These are phyloP conservation scores for Numenius phaeopus DNA, from an alignment of 2,797 vertebrate genomes.

Conservation along the genomic window DNA sequence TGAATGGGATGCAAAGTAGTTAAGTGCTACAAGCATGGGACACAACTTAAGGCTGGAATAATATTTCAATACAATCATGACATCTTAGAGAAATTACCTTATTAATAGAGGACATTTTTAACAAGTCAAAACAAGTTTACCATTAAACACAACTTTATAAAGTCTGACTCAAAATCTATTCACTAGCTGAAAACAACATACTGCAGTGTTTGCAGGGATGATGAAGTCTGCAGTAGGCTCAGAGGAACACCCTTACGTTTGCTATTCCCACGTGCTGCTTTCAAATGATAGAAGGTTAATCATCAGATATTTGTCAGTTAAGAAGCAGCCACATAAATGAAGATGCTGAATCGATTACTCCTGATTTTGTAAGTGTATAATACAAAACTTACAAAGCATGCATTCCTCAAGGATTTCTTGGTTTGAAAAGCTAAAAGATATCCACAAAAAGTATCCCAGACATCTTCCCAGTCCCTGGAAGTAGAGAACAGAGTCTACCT, in stretches of 20 bases:
- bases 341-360: background rate
- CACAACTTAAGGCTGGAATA: background rate
- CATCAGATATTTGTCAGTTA: background rate
- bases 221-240: background rate
- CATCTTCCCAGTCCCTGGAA: background rate
- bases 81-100: background rate
- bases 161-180: slow-evolving; percentile 5
- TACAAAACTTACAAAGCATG: background rate
- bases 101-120: background rate
- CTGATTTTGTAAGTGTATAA: background rate
- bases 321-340: background rate
- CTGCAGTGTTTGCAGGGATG: background rate
- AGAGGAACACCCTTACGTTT: background rate
- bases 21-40: background rate
- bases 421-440: background rate
- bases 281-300: background rate
- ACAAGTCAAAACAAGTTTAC: background rate
- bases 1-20: slow-evolving; percentile 2
- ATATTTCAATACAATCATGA: background rate
- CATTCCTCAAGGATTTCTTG: background rate
- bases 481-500: background rate
- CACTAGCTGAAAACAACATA: background rate
- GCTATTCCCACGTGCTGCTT: background rate
- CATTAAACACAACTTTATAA: background rate
- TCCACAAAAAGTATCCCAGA: background rate